phyloP scores from a whole-genome alignment of 1,140 invertebrate species.

The Ostrea edulis region DNA sequence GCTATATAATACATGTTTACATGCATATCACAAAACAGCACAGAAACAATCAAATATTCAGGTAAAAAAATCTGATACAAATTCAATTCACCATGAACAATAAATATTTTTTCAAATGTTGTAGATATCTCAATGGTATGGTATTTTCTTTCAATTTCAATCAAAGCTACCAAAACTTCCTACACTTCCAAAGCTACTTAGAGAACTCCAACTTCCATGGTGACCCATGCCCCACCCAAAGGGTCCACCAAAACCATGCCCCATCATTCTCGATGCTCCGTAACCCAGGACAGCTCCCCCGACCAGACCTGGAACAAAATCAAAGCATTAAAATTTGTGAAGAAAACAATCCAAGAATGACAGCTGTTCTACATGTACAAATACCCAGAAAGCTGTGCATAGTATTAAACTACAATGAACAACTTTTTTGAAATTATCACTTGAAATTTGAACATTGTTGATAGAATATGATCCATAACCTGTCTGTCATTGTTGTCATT shows the following conservation, averaged over 20 bases:
- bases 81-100: too few species aligned
- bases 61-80: too few species aligned
- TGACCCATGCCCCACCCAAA: constrained; percentile 63
- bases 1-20: too few species aligned
- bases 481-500: too few species aligned
- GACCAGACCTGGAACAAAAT: constrained; percentile 63
- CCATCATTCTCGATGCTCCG: constrained; percentile 66
- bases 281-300: constrained; percentile 71
- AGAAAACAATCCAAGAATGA: neutral
- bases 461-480: too few species aligned
- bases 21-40: too few species aligned
- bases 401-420: too few species aligned
- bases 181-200: constrained; percentile 69
- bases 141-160: constrained; percentile 26
- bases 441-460: too few species aligned
- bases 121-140: neutral
- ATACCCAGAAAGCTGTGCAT: too few species aligned
- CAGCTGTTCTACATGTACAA: too few species aligned
- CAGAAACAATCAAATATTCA: too few species aligned
- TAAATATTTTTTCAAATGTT: neutral
- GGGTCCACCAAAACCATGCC: constrained; percentile 58
- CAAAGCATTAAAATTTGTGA: neutral
- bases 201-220: constrained; percentile 73
- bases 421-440: too few species aligned
- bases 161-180: constrained; percentile 73